Base-by-base conservation (phyloP, 2,888 invertebrate species). In the Drosophila ezoana region DNA sequence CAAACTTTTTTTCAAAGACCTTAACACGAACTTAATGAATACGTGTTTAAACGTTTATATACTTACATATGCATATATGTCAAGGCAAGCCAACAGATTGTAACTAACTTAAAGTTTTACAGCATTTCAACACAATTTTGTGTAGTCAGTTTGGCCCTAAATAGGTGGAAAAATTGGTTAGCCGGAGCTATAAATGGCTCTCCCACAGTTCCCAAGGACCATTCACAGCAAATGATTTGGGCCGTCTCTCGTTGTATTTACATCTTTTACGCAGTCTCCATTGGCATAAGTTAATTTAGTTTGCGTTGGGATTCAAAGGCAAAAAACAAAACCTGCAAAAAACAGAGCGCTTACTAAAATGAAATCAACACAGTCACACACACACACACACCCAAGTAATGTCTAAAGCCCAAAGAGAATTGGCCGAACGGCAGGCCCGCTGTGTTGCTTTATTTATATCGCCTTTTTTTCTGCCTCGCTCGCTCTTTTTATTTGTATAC, bases 231-330 rank as follows among this genome's bases (percentile, higher is more conserved):
- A 33, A 43, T 37, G 28, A 47, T 14, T 23, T 18, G 16, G 54
- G 32, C 33, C 48, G 58, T 37, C 35, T 56, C 54, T 45, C 52
- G 44, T 41, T 66, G 54, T 59, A 48, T 62, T 72, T 62, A 48
- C 47, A 67, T 73, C 18, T 44, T 48, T 49, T 44, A 37, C 45
- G 44, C 40, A 41, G 47, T 44, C 40, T 65, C 45, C 70, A 69
- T 37, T 40, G 81, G 66, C 68, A 59, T 57, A 72, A 76, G 81
- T 81, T 87, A 72, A 84, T 87, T 84, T 84, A 61, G 67, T 75
- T 78, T 72, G 66, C 56, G 48, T 60, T 64, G 60, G 40, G 62
- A 57, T 49, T 44, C 43, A 10, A 52, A 38, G 28, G 23, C 28
- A 33, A 49, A 57, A 44, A 57, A 18, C n/a, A 9, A 40, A 33